Evolutionary conservation across 2,888 invertebrate genomes (phyloP).

Genomic region (Malacosoma neustria): DNA sequence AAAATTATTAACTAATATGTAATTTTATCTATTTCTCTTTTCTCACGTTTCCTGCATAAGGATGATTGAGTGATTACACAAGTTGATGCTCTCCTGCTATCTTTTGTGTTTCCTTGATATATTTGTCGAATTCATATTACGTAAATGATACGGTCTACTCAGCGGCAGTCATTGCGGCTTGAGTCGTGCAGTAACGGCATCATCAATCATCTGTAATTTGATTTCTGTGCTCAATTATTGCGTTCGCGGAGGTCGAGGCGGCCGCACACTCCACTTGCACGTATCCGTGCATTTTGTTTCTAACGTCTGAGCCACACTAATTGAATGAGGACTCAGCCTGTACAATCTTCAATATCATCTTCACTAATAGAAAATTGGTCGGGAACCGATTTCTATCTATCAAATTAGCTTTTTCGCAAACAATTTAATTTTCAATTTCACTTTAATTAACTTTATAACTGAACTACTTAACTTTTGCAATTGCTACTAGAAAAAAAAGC

Average conservation of each 20-base stretch:
- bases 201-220: slow-evolving; percentile 74
- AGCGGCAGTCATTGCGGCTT: slow-evolving; percentile 60
- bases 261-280: slow-evolving; percentile 48
- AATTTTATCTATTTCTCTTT: no score
- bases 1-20: no score
- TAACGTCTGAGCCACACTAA: slow-evolving; percentile 23
- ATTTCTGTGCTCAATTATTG: slow-evolving; percentile 75
- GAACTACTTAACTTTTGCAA: slow-evolving; percentile 22
- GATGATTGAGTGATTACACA: neutral
- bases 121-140: slow-evolving; percentile 59
- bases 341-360: neutral
- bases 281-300: slow-evolving; percentile 33
- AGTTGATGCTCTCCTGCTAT: neutral
- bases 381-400: slow-evolving; percentile 2
- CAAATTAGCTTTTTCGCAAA: slow-evolving; percentile 3
- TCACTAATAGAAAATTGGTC: no score
- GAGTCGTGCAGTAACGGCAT: slow-evolving; percentile 70
- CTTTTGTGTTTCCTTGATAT: slow-evolving; percentile 32
- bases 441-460: slow-evolving; percentile 1
- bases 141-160: slow-evolving; percentile 63
- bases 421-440: neutral
- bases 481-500: slow-evolving; percentile 26
- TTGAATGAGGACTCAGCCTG: slow-evolving; percentile 21
- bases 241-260: slow-evolving; percentile 65
- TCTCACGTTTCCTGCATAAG: no score